Evolutionary conservation across 2,113 vertebrate genomes (phyloP).

Genomic region (Neodontobutis hainanensis): DNA sequence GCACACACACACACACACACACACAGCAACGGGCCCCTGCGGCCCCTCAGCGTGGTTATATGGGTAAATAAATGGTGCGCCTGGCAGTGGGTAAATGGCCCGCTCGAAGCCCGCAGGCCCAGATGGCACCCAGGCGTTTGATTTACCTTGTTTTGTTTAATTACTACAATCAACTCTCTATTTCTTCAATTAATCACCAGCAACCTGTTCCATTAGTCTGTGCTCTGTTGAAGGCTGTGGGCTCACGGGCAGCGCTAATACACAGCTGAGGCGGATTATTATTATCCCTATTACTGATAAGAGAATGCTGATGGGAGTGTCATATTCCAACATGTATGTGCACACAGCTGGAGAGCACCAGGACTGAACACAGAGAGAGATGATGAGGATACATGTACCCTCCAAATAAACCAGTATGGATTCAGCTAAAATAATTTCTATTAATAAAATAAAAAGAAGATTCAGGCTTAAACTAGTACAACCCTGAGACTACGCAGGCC

Average conservation of each 20-base stretch:
- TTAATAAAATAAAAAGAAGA: no score
- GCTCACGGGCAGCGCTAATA: not conserved
- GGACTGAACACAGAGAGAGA: no score
- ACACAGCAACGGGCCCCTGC: constrained; percentile 55
- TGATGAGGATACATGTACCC: no score
- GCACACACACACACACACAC: constrained; percentile 14
- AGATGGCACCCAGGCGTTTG: constrained; percentile 98
- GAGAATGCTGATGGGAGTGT: not conserved
- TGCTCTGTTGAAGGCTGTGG: not conserved
- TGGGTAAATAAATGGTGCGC: constrained; percentile 91
- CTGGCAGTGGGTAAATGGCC: constrained; percentile 91
- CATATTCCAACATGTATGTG: no score
- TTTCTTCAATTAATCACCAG: constrained; percentile 99
- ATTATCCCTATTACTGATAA: not conserved
- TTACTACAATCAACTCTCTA: constrained; percentile 99
- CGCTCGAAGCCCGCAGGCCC: constrained; percentile 88
- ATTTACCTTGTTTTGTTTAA: constrained; percentile 99
- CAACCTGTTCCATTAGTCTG: constrained; percentile 95
- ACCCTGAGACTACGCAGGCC: no score
- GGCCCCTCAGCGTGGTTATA: constrained; percentile 83
- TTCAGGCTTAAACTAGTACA: no score
- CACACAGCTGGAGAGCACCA: no score
- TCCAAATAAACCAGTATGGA: no score
- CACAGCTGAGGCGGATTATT: not conserved
- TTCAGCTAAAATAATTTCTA: no score